Percentiles rank a stretch among this genome's conserved stretches.
Evolutionary conservation across 2,888 invertebrate species (phyloP).

Genomic region (Drosophila aldrichi): DNA sequence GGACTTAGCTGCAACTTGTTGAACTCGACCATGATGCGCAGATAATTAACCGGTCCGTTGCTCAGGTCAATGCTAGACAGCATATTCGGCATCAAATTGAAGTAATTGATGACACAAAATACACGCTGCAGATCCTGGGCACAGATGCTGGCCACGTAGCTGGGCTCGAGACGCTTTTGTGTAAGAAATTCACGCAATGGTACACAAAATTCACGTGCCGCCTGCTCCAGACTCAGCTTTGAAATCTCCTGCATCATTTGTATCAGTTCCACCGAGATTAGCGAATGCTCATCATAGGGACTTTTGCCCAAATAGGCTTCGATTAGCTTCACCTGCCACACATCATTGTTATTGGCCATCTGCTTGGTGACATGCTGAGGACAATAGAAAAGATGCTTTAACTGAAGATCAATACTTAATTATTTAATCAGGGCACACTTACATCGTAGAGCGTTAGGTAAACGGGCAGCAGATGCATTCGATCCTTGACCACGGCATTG

Average conservation of each 20-base stretch:
- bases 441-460: constrained; percentile 90
- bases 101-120: constrained; percentile 80
- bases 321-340: constrained; percentile 92
- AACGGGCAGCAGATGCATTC: constrained; percentile 90
- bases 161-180: constrained; percentile 65
- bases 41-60: constrained; percentile 75
- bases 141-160: constrained; percentile 68
- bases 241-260: constrained; percentile 81
- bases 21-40: constrained; percentile 82
- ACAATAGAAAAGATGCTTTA: neutral
- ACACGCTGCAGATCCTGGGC: constrained; percentile 74
- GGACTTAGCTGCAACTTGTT: constrained; percentile 79
- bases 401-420: neutral
- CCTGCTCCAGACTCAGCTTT: constrained; percentile 73
- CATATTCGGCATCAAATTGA: constrained; percentile 82
- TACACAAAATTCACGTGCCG: constrained; percentile 57
- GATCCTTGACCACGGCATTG: constrained; percentile 93
- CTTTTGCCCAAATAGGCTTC: constrained; percentile 86
- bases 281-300: constrained; percentile 58
- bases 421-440: neutral
- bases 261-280: constrained; percentile 83
- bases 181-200: constrained; percentile 80
- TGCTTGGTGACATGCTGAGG: constrained; percentile 70
- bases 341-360: constrained; percentile 83
- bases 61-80: constrained; percentile 78